phyloP scores from a whole-genome alignment of 2,888 invertebrate species.

The Nudaria mundana region DNA sequence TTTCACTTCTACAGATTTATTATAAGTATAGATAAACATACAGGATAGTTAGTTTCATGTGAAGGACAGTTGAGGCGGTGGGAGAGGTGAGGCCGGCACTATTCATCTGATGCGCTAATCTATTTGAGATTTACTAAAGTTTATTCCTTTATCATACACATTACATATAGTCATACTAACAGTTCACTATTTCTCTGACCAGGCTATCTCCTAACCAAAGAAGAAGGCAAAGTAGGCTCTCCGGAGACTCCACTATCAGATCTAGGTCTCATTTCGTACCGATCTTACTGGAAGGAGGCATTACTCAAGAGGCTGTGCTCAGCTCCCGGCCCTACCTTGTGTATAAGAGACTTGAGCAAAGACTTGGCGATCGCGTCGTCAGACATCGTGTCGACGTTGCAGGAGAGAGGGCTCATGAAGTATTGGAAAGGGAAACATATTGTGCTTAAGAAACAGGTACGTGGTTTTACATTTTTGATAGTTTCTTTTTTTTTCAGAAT shows the following conservation, averaged over 20 bases:
- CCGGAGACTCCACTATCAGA: constrained; percentile 99
- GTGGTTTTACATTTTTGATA: background rate
- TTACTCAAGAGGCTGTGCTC: constrained; percentile 94
- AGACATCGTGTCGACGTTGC: constrained; percentile 98
- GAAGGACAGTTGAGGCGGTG: too few species aligned
- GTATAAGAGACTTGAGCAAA: constrained; percentile 92
- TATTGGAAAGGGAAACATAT: constrained; percentile 99
- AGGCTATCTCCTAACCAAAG: constrained; percentile 98
- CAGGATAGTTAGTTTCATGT: too few species aligned
- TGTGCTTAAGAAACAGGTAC: constrained; percentile 94
- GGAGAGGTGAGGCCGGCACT: too few species aligned
- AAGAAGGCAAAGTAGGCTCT: constrained; percentile 99
- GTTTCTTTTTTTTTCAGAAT: background rate
- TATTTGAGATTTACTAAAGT: too few species aligned
- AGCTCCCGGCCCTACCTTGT: constrained; percentile 92
- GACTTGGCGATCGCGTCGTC: constrained; percentile 98
- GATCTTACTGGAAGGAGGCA: constrained; percentile 99
- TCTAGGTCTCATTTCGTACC: constrained; percentile 97
- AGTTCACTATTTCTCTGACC: constrained; percentile 27
- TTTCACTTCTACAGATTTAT: too few species aligned
- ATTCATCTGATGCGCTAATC: too few species aligned
- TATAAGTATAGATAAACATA: too few species aligned
- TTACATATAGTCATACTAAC: too few species aligned
- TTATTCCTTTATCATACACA: too few species aligned
- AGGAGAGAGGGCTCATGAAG: constrained; percentile 98